These are phyloP conservation scores for Neolamprologus modestus DNA, from an alignment of 2,113 vertebrate species.

Conservation along the genomic window DNA sequence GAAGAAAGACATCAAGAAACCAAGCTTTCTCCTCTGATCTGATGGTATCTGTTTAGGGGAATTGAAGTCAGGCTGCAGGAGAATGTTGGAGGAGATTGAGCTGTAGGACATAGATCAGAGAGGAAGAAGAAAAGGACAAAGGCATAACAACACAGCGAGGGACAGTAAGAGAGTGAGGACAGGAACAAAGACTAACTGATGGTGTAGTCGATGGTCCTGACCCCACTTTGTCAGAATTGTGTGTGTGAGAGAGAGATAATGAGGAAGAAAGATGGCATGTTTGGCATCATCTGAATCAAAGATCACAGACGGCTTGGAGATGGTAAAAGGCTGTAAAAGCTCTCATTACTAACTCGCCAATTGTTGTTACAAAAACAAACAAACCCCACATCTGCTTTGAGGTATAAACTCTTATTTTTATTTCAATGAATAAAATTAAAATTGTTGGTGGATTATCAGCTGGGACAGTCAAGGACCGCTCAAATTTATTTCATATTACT, in stretches of 20 bases:
- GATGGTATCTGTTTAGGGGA: slow-evolving; percentile 70
- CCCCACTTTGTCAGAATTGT: slow-evolving; percentile 55
- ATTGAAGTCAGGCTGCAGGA: slow-evolving; percentile 93
- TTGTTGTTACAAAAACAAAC: not conserved
- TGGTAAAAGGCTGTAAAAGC: not conserved
- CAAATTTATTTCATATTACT: not conserved
- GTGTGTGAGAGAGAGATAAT: slow-evolving; percentile 32
- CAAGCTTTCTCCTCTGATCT: slow-evolving; percentile 66
- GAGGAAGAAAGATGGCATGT: slow-evolving; percentile 17
- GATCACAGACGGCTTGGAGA: not conserved
- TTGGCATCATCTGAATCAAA: slow-evolving; percentile 2
- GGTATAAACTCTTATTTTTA: not conserved
- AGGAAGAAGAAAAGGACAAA: not conserved
- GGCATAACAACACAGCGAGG: slow-evolving; percentile 60
- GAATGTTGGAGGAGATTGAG: slow-evolving; percentile 77
- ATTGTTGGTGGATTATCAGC: not conserved
- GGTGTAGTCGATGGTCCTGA: slow-evolving; percentile 46
- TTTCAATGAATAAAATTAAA: not conserved
- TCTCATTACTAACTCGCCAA: not conserved
- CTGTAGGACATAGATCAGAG: slow-evolving; percentile 46
- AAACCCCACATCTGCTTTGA: not conserved
- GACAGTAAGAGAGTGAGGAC: slow-evolving; percentile 66
- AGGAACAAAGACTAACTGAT: slow-evolving; percentile 2
- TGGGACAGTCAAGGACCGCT: accelerated
- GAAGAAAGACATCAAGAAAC: slow-evolving; percentile 5